A percentile compares a stretch with the other conserved stretches of the same genome.
phyloP scores from a whole-genome alignment of 2,888 invertebrate genomes.

The Ennomos quercinarius region DNA sequence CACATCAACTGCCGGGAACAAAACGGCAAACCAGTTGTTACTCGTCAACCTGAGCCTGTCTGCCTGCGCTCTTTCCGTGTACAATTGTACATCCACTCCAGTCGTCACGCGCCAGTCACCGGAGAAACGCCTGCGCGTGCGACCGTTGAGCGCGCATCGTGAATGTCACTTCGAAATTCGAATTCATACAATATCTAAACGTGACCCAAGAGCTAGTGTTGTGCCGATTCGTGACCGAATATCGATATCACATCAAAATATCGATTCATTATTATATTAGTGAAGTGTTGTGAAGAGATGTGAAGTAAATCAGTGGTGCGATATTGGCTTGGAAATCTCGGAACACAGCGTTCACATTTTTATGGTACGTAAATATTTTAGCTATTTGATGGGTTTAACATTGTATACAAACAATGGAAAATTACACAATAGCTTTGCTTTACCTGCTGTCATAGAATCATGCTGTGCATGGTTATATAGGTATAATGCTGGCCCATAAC shows the following conservation, averaged over 20 bases:
- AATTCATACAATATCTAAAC: slow-evolving; percentile 57
- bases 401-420: slow-evolving; percentile 15
- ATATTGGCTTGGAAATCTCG: slow-evolving; percentile 54
- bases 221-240: slow-evolving; percentile 58
- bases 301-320: slow-evolving; percentile 57
- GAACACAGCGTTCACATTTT: slow-evolving; percentile 64
- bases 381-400: slow-evolving; percentile 47
- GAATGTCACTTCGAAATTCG: slow-evolving; percentile 45
- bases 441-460: slow-evolving; percentile 1
- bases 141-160: slow-evolving; percentile 58
- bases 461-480: slow-evolving; percentile 14
- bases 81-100: no score
- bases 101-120: slow-evolving; percentile 65
- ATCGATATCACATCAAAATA: slow-evolving; percentile 54
- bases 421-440: slow-evolving; percentile 12
- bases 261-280: slow-evolving; percentile 46
- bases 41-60: slow-evolving; percentile 58
- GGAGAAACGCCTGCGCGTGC: slow-evolving; percentile 58
- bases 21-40: slow-evolving; percentile 69
- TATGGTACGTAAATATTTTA: slow-evolving; percentile 66
- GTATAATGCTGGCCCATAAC: background rate
- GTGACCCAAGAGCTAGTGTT: slow-evolving; percentile 61
- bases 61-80: slow-evolving; percentile 43
- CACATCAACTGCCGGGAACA: slow-evolving; percentile 61
- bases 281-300: slow-evolving; percentile 68